Conservation (phyloP, 2,797 vertebrate genomes). For the Sphaeramia orbicularis region DNA sequence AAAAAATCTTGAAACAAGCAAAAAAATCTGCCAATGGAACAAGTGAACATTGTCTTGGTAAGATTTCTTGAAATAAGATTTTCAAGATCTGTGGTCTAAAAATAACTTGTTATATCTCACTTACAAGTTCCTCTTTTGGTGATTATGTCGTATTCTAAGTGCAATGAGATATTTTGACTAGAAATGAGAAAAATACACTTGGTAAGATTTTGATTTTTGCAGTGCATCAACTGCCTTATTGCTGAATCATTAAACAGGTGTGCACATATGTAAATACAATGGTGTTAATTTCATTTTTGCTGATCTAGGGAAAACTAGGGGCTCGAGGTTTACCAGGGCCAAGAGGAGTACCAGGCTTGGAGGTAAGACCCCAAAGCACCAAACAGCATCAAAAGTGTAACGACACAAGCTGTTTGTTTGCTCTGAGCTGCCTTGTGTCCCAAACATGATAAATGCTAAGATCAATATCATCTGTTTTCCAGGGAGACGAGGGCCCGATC, state of each 20-base stretch:
- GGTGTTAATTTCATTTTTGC: constrained; percentile 27
- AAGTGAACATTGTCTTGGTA: no score
- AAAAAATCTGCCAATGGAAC: no score
- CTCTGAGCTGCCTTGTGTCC: constrained; percentile 33
- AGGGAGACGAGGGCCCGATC: constrained; percentile 96
- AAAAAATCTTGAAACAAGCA: no score
- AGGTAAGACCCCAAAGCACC: constrained; percentile 81
- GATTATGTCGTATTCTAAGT: not conserved
- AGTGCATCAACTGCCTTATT: no score
- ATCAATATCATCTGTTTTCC: constrained; percentile 65
- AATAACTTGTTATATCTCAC: no score
- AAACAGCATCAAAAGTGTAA: constrained; percentile 45
- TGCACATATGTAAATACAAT: not conserved
- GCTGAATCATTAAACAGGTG: no score
- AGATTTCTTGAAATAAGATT: no score
- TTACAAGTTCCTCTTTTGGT: not conserved
- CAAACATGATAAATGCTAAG: constrained; percentile 47
- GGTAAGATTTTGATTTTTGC: no score
- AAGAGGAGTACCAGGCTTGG: constrained; percentile 91
- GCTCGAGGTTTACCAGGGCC: constrained; percentile 95
- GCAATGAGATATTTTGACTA: no score
- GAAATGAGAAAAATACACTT: no score
- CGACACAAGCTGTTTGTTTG: constrained; percentile 17
- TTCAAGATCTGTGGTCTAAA: no score
- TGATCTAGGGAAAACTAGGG: constrained; percentile 92